Conservation (phyloP, 1,140 invertebrate genomes). For the Hermetia illucens region DNA sequence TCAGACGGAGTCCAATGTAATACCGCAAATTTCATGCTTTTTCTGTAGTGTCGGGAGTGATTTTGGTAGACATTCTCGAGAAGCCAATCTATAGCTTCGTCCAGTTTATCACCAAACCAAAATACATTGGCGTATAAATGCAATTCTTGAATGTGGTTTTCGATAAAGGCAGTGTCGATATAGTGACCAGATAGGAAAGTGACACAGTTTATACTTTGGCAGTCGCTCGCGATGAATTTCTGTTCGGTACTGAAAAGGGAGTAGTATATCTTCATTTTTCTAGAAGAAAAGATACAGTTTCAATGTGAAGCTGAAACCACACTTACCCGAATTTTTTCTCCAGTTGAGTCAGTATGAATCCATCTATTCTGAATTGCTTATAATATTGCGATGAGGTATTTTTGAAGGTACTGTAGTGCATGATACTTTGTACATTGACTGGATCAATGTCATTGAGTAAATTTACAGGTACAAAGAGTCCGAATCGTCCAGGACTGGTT, state of each 20-base stretch:
- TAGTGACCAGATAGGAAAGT: constrained; percentile 40
- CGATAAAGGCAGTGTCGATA: constrained; percentile 35
- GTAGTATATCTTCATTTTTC: neutral
- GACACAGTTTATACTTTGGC: constrained; percentile 36
- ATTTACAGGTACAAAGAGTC: constrained; percentile 51
- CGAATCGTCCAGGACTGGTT: constrained; percentile 47
- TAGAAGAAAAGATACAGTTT: constrained; percentile 7
- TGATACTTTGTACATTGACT: constrained; percentile 7
- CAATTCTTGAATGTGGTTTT: constrained; percentile 37
- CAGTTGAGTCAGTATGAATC: neutral
- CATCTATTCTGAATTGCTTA: constrained; percentile 13
- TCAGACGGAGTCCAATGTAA: constrained; percentile 52
- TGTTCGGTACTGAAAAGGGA: neutral
- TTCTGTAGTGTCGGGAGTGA: too few relatives aligned
- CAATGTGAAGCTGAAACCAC: constrained; percentile 8
- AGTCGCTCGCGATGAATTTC: constrained; percentile 37
- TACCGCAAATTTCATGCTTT: constrained; percentile 35
- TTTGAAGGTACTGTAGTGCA: constrained; percentile 17
- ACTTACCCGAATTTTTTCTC: constrained; percentile 8
- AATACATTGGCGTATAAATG: constrained; percentile 41
- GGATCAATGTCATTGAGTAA: constrained; percentile 17
- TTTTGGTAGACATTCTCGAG: constrained; percentile 19
- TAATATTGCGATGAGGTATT: constrained; percentile 14
- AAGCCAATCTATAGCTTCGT: constrained; percentile 31
- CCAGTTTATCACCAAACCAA: constrained; percentile 47